Base-by-base conservation (phyloP, 2,797 vertebrate genomes). In the Fundulus diaphanus region DNA sequence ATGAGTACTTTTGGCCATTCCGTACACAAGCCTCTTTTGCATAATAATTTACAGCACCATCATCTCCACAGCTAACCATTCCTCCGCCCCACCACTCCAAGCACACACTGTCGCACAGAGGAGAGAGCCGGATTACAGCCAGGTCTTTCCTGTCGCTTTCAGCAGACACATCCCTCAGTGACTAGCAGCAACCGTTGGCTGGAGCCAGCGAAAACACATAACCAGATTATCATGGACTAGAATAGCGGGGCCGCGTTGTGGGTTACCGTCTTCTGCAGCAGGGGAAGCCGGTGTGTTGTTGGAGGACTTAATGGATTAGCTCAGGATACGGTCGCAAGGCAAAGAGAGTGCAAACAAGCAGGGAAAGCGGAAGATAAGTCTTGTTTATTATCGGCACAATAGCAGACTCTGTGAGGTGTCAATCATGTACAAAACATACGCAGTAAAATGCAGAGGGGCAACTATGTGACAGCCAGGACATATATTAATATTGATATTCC, bases 141-240 rank as follows among this genome's bases (percentile, higher is more conserved):
- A 57, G 88, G 92, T 85, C 84, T 86, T 86, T 89, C 84, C 87
- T 83, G 72, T 79, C 82, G 65, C 78, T 83, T 66, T 27, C 40
- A 44, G 37, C 57, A 77, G 79, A 82, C 76, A 63, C 1, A 35
- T 37, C 67, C 67, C 82, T 73, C 72, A 73, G 81, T 71, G 68
- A 78, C 79, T 29, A 15, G 76, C 51, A 75, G 79, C 76, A 79
- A 48, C 71, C 52, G 31, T 52, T 59, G 78, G 31, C 61, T 12
- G 8, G 72, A 76, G 82, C 86, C 92, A 88, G 73, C 0, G 49
- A 87, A 68, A n/a, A 77, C 79, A 81, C 87, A 85, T 89, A 92
- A 93, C 82, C 87, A 90, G 90, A 90, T 93, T 92, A 92, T 73
- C 81, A 18, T 48, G 73, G 85, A 89, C 84, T 59, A 83, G 84